Evolutionary conservation across 2,113 vertebrate species (phyloP).

Genomic region (Paradoxurus hermaphroditus): DNA sequence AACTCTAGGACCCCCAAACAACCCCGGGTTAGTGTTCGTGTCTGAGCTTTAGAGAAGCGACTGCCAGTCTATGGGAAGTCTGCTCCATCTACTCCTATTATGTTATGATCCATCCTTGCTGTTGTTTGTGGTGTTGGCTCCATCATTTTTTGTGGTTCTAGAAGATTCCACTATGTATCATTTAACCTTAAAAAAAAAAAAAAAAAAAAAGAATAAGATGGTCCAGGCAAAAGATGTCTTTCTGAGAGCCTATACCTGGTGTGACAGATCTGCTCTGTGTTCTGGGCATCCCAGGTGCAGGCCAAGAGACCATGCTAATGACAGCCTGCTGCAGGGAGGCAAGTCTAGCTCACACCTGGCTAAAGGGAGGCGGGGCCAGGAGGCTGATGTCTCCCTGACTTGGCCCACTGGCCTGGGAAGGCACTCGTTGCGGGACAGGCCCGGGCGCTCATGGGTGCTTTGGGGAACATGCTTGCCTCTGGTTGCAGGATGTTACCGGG

Average conservation of each 20-base stretch:
- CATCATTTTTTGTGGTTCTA: not conserved
- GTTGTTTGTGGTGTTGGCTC: accelerated
- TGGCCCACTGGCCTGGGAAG: too few species aligned
- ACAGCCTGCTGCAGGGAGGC: not conserved
- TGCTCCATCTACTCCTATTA: not conserved
- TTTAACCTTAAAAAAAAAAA: not conserved
- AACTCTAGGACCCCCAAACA: not conserved
- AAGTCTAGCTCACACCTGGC: not conserved
- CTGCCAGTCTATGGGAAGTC: accelerated
- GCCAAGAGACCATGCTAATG: accelerated
- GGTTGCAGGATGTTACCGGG: not conserved
- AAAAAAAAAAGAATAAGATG: not conserved
- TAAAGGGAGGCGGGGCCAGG: not conserved
- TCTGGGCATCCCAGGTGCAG: not conserved
- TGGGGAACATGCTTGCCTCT: not conserved
- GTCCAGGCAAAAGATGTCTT: not conserved
- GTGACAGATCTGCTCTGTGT: too few species aligned
- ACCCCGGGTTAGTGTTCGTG: accelerated
- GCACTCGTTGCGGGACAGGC: not conserved
- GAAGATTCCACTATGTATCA: not conserved
- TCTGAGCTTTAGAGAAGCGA: not conserved
- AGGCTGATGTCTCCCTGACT: not conserved
- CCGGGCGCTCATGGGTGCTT: not conserved
- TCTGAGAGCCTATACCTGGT: not conserved
- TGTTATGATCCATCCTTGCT: not conserved